phyloP scores from a whole-genome alignment of 2,888 invertebrate species.

The Homarus gammarus region DNA sequence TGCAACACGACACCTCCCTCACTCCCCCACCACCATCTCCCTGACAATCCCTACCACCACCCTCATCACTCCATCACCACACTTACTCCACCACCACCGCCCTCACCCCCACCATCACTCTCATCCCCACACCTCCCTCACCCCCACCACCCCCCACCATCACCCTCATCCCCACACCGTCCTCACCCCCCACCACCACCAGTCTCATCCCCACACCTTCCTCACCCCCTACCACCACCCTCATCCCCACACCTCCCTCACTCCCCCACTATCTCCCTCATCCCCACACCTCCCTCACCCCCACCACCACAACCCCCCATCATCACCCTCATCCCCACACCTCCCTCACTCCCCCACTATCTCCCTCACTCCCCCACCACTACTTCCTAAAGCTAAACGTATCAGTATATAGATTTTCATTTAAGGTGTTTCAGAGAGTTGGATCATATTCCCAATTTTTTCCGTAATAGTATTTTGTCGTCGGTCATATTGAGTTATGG shows the following conservation, averaged over 20 bases:
- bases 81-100: background rate
- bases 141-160: background rate
- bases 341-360: background rate
- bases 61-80: background rate
- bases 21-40: background rate
- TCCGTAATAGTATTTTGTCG: too few species aligned
- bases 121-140: background rate
- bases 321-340: background rate
- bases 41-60: background rate
- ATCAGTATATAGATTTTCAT: too few species aligned
- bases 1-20: too few species aligned
- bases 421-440: too few species aligned
- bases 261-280: background rate
- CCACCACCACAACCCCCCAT: background rate
- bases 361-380: background rate
- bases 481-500: too few species aligned
- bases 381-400: too few species aligned
- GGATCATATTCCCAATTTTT: too few species aligned
- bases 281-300: background rate
- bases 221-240: too few species aligned
- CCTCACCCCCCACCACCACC: too few species aligned
- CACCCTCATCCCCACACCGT: too few species aligned
- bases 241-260: background rate
- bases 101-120: background rate
- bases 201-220: background rate